phyloP scores from a whole-genome alignment of 1,140 invertebrate genomes.

The Mesaphorura yosii region DNA sequence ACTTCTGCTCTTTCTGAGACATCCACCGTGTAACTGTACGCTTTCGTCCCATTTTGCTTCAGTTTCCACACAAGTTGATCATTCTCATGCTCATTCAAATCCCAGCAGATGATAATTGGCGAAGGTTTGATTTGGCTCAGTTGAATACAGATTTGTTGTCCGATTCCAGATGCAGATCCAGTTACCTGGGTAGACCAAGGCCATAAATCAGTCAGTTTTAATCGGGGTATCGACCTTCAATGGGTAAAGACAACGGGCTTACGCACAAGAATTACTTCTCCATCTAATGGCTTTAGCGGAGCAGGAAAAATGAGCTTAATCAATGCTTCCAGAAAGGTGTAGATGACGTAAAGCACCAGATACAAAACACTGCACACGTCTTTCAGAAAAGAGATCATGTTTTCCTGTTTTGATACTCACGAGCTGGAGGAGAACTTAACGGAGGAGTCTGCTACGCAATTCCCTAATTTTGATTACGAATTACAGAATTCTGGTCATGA shows the following conservation, averaged over 20 bases:
- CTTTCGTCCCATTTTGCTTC: not conserved
- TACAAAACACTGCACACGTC: too few species aligned
- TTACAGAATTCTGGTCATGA: too few species aligned
- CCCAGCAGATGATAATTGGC: slow-evolving; percentile 24
- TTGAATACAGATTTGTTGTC: slow-evolving; percentile 15
- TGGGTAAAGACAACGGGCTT: not conserved
- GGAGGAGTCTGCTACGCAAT: too few species aligned
- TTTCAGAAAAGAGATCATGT: too few species aligned
- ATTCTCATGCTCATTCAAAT: slow-evolving; percentile 19
- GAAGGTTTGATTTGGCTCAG: slow-evolving; percentile 7
- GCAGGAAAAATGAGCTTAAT: slow-evolving; percentile 4
- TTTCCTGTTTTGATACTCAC: too few species aligned
- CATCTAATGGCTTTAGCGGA: slow-evolving; percentile 7
- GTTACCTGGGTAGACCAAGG: slow-evolving; percentile 9
- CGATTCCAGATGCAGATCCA: slow-evolving; percentile 21
- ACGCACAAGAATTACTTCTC: slow-evolving; percentile 16
- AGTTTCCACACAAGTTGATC: slow-evolving; percentile 11
- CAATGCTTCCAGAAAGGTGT: not conserved
- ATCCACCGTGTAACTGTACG: slow-evolving; percentile 18
- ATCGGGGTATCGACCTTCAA: not conserved
- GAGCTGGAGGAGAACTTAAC: too few species aligned
- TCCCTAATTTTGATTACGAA: too few species aligned
- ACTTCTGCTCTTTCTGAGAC: slow-evolving; percentile 17
- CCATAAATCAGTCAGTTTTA: not conserved
- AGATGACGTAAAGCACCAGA: too few species aligned